Conservation (phyloP, 2,888 invertebrate genomes). For the Latrodectus elegans region DNA sequence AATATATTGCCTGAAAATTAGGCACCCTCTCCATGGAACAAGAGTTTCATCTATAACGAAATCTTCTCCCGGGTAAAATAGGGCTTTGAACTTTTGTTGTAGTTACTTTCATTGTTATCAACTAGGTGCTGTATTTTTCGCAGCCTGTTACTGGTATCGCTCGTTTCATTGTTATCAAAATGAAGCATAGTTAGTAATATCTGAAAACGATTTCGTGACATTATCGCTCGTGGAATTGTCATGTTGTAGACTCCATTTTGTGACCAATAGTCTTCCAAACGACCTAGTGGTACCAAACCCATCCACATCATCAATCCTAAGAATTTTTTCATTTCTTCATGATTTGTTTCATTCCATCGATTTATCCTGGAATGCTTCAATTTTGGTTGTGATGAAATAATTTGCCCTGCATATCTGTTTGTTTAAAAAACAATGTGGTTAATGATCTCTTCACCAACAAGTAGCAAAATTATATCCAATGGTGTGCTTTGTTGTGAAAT, state of each 20-base stretch:
- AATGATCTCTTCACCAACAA: slow-evolving; percentile 7
- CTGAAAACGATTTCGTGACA: not conserved
- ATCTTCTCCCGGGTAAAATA: slow-evolving; percentile 29
- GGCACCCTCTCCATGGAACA: slow-evolving; percentile 73
- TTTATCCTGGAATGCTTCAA: not conserved
- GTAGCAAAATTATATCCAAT: not conserved
- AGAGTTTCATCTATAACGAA: slow-evolving; percentile 73
- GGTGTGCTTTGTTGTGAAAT: no score
- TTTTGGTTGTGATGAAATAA: not conserved
- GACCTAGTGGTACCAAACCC: not conserved
- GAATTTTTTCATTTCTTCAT: not conserved
- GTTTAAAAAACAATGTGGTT: not conserved
- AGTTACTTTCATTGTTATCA: no score
- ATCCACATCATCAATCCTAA: slow-evolving; percentile 2
- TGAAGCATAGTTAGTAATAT: not conserved
- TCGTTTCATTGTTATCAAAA: slow-evolving; percentile 31
- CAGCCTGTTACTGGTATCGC: not conserved
- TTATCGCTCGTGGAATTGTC: not conserved
- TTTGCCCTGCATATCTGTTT: slow-evolving; percentile 8
- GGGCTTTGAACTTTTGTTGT: not conserved
- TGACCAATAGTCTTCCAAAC: not conserved
- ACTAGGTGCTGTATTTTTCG: slow-evolving; percentile 34
- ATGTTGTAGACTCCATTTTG: not conserved
- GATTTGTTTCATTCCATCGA: not conserved
- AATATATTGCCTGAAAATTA: slow-evolving; percentile 73